phyloP scores from a whole-genome alignment of 2,113 vertebrate genomes.

The Nipponia nippon region DNA sequence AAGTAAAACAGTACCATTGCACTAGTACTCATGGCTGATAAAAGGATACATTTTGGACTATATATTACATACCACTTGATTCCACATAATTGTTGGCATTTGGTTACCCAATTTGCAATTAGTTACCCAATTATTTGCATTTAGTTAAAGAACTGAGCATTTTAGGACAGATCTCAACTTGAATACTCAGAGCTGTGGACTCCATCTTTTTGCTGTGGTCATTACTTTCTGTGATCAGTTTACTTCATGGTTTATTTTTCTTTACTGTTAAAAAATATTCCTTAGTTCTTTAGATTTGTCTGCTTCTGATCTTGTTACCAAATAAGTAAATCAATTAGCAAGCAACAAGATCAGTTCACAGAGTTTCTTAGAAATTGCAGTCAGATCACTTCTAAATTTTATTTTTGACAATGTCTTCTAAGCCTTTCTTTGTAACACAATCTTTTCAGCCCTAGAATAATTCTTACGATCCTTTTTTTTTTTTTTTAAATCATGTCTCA shows the following conservation, averaged over 20 bases:
- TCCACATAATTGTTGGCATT: background rate
- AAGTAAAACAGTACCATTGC: background rate
- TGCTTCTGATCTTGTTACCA: background rate
- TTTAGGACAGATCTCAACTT: background rate
- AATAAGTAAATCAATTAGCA: background rate
- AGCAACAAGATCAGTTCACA: background rate
- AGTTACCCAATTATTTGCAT: background rate
- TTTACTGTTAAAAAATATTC: background rate
- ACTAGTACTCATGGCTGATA: background rate
- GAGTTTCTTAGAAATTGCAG: background rate
- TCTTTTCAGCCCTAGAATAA: background rate
- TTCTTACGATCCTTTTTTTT: background rate
- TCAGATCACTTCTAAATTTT: background rate
- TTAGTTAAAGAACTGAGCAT: background rate
- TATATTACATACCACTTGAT: background rate
- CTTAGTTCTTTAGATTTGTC: background rate
- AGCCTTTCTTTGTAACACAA: background rate
- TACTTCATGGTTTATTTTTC: background rate
- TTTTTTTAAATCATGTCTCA: rapidly evolving
- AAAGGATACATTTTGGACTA: background rate
- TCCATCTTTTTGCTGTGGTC: background rate
- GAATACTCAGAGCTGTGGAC: background rate
- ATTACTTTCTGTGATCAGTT: background rate
- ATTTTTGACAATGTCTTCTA: background rate
- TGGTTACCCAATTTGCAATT: background rate